These are phyloP conservation scores for Urocynchramus pylzowi DNA, from an alignment of 2,113 vertebrate species.

Conservation along the genomic window DNA sequence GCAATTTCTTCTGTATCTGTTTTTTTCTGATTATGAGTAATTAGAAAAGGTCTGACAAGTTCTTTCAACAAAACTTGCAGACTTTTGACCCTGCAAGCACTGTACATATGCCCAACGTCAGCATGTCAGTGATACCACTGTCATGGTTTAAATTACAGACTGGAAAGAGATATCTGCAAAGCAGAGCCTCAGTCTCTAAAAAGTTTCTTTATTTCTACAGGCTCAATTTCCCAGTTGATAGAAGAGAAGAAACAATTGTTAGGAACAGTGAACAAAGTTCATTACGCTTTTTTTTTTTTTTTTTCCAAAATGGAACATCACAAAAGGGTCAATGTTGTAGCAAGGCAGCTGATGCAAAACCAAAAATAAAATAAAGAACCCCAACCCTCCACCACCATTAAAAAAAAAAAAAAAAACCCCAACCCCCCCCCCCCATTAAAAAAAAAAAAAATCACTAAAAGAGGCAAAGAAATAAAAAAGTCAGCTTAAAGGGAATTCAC, in stretches of 20 bases:
- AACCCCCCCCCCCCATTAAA: not conserved
- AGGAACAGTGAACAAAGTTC: not conserved
- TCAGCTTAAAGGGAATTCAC: slow-evolving; percentile 17
- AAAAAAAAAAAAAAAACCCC: not conserved
- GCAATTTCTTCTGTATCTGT: not conserved
- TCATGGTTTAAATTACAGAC: not conserved
- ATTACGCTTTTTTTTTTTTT: not conserved
- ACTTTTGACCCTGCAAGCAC: not conserved
- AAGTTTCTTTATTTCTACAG: not conserved
- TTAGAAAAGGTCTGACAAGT: not conserved
- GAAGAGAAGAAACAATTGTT: not conserved
- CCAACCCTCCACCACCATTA: not conserved
- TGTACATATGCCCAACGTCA: not conserved
- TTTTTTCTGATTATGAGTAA: not conserved
- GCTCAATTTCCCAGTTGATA: not conserved
- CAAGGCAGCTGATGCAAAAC: not conserved
- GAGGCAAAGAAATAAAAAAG: slow-evolving; percentile 7
- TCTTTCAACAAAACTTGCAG: not conserved
- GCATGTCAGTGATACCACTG: not conserved
- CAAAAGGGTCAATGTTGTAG: not conserved
- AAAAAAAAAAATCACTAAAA: not conserved
- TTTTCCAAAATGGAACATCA: not conserved
- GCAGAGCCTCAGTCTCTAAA: not conserved
- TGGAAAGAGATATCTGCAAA: not conserved
- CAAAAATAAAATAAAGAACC: not conserved